Percentiles rank a stretch among this genome's conserved stretches.
These are phyloP conservation scores for Calameuta idolon DNA, from an alignment of 2,888 invertebrate species.

Conservation along the genomic window DNA sequence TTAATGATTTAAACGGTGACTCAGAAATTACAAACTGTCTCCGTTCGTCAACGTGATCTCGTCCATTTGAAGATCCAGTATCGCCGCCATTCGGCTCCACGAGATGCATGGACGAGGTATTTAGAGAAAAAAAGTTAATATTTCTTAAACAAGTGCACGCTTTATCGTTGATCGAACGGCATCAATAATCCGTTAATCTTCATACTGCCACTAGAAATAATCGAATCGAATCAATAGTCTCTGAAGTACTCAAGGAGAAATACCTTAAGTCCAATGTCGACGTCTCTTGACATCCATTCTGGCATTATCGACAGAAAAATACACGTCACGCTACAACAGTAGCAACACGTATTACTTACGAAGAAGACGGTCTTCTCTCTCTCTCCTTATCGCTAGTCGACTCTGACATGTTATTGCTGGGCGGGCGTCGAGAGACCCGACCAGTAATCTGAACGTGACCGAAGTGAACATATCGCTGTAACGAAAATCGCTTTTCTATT, in stretches of 20 bases:
- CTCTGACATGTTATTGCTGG: slow-evolving; percentile 22
- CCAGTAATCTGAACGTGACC: slow-evolving; percentile 20
- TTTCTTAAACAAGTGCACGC: not conserved
- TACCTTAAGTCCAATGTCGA: not conserved
- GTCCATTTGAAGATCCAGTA: not conserved
- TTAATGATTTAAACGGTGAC: not conserved
- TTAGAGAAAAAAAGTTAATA: not conserved
- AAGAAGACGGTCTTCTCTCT: not conserved
- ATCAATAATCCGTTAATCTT: not conserved
- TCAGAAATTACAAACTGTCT: too few species aligned
- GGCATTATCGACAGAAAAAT: not conserved
- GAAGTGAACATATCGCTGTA: not conserved
- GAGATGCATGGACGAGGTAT: not conserved
- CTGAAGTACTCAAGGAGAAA: not conserved
- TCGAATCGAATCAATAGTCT: not conserved
- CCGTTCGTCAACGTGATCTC: too few species aligned
- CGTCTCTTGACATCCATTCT: not conserved
- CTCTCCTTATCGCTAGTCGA: slow-evolving; percentile 8
- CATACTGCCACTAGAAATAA: not conserved
- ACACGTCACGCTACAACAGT: not conserved
- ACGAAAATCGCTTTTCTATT: not conserved
- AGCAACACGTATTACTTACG: slow-evolving; percentile 1
- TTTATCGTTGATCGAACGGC: not conserved
- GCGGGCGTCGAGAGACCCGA: not conserved
- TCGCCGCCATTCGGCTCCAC: not conserved